A percentile compares a stretch with the other conserved stretches of the same genome.
Conservation (phyloP, 2,888 invertebrate species). For the Syrista parreyssii region DNA sequence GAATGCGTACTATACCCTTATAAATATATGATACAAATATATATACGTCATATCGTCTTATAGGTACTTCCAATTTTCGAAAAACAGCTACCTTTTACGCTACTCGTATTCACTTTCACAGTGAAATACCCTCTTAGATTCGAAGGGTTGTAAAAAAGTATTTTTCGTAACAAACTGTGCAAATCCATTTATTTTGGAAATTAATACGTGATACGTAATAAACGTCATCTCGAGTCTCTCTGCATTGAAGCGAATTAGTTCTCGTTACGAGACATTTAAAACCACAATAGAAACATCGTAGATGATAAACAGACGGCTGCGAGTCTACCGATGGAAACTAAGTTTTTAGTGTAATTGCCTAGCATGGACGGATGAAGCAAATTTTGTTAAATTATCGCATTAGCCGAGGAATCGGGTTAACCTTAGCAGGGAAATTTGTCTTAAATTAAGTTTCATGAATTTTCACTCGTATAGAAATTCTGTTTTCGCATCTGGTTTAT, state of each 20-base stretch:
- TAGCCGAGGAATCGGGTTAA: not conserved
- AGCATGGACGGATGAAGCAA: constrained; percentile 25
- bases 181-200: not conserved
- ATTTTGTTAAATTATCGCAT: constrained; percentile 15
- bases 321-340: not conserved
- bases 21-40: constrained; percentile 7
- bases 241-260: not conserved
- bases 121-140: no score
- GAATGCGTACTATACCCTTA: constrained; percentile 54
- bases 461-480: not conserved
- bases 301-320: not conserved
- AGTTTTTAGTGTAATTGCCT: constrained; percentile 26
- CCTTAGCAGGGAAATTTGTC: not conserved
- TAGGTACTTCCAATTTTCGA: not conserved
- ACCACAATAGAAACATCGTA: not conserved
- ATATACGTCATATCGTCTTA: not conserved
- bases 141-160: not conserved
- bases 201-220: not conserved
- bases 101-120: no score
- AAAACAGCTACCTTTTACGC: not conserved
- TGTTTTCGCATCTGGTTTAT: not conserved
- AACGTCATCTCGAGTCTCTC: not conserved
- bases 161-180: not conserved
- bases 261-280: not conserved
- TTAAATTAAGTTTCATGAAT: not conserved